Base-by-base conservation (phyloP, 2,797 vertebrate genomes). In the Toxotes lorentzi region DNA sequence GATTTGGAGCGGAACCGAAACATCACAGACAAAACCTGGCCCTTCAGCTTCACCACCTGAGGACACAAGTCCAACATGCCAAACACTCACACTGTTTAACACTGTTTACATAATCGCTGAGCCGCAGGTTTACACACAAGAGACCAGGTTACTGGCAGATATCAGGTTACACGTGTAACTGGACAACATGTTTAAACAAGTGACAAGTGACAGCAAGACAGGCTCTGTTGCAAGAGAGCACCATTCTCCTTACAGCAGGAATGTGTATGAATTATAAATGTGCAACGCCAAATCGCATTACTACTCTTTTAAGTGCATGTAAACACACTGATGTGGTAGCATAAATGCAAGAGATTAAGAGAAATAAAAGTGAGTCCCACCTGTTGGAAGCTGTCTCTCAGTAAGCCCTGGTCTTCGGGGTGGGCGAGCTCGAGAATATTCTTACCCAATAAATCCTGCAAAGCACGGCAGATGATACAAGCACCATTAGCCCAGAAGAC, bases 1-100 rank as follows among this genome's bases (percentile, higher is more conserved):
- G 85, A 96, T 86, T 99, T 99, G 84, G 97, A 92, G 67, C 95
- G 97, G 91, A 99, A 99, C 12, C 98, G 96, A 93, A 98, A 99
- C 98, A 99, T 99, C 84, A 99, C 97, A 0, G 98, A 99, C 83
- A 99, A 92, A 19, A 99, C 98, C 87, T 99, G 98, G 63, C 98
- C 98, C 93, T 98, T 98, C 81, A 99, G 93, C 87, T 99, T 99
- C 89, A 99, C 94, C 94, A 99, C 98, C 98, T 99, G 90, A 43
- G 57, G 53, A 82, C 10, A 79, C 24, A 63, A 53, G 34, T 48
- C 27, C 34, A 80, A 56, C 50, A 51, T 5, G 11, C 7, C 89
- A 91, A 86, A 84, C 59, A 35, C 24, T 70, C 27, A 76, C 4
- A 47, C 1, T 53, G 21, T 24, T 54, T n/a, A n/a, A n/a, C n/a